These are phyloP conservation scores for Lycorma delicatula DNA, from an alignment of 1,140 invertebrate species.

Conservation along the genomic window DNA sequence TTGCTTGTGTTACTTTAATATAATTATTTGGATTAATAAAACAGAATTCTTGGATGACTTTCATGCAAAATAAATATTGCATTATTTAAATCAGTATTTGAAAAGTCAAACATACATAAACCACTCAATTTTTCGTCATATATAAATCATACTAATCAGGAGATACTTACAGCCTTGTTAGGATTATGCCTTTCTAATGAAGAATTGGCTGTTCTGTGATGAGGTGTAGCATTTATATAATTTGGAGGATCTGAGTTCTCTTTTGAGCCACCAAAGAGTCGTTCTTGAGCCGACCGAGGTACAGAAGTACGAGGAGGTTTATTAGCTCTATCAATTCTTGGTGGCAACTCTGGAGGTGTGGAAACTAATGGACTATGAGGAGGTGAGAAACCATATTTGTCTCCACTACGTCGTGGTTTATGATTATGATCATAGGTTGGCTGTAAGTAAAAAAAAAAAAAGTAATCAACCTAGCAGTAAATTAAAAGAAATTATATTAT, in stretches of 20 bases:
- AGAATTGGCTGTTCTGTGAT: slow-evolving; percentile 39
- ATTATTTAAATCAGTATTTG: slow-evolving; percentile 13
- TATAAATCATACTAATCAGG: too few relatives aligned
- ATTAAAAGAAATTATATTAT: too few relatives aligned
- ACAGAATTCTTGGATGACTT: too few relatives aligned
- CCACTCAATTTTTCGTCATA: too few relatives aligned
- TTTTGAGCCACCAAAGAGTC: slow-evolving; percentile 45
- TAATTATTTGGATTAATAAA: too few relatives aligned
- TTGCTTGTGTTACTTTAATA: too few relatives aligned
- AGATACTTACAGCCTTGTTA: slow-evolving; percentile 47
- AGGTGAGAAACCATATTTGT: slow-evolving; percentile 49
- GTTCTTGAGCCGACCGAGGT: slow-evolving; percentile 44
- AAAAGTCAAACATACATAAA: too few relatives aligned
- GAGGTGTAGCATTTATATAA: slow-evolving; percentile 46
- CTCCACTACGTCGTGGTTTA: slow-evolving; percentile 24
- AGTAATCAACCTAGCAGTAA: too few relatives aligned
- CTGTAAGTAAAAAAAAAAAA: slow-evolving; percentile 21
- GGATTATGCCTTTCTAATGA: slow-evolving; percentile 45
- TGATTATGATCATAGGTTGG: slow-evolving; percentile 28
- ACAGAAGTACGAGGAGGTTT: slow-evolving; percentile 48
- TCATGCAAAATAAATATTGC: slow-evolving; percentile 5
- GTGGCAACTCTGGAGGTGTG: slow-evolving; percentile 66
- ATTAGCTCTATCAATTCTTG: slow-evolving; percentile 65
- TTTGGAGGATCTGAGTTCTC: slow-evolving; percentile 40
- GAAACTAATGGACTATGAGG: slow-evolving; percentile 18